Evolutionary conservation across 2,888 invertebrate species (phyloP).

Genomic region (Drosophila tripunctata): DNA sequence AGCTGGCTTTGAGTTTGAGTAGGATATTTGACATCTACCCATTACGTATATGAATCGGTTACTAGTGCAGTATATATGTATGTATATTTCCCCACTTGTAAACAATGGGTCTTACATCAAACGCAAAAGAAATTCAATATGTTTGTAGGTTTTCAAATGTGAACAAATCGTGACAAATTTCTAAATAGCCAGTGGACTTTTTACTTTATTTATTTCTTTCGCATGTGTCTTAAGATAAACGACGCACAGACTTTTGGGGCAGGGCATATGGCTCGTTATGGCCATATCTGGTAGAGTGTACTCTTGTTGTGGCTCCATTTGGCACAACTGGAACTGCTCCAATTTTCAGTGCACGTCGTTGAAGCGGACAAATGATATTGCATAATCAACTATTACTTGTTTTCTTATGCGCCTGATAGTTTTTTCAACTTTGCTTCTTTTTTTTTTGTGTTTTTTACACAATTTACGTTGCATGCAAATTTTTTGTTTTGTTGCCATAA

Average conservation of each 20-base stretch:
- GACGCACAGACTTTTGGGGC: slow-evolving; percentile 41
- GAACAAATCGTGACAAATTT: slow-evolving; percentile 70
- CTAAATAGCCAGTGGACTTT: slow-evolving; percentile 35
- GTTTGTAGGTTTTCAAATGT: slow-evolving; percentile 33
- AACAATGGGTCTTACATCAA: slow-evolving; percentile 14
- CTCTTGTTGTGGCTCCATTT: slow-evolving; percentile 3
- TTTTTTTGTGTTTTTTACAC: slow-evolving; percentile 27
- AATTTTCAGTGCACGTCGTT: slow-evolving; percentile 73
- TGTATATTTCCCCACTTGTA: neutral
- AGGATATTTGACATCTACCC: no score
- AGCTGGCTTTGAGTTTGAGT: no score
- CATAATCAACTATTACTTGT: slow-evolving; percentile 72
- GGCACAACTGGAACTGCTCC: slow-evolving; percentile 40
- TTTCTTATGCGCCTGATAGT: slow-evolving; percentile 35
- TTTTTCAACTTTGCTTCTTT: no score
- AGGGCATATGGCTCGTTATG: slow-evolving; percentile 59
- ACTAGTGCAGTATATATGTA: neutral
- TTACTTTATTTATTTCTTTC: slow-evolving; percentile 7
- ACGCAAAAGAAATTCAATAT: slow-evolving; percentile 36
- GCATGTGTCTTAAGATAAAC: slow-evolving; percentile 42
- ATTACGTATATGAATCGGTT: neutral
- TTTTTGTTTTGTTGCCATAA: slow-evolving; percentile 47
- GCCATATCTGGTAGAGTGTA: slow-evolving; percentile 36
- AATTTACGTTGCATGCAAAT: slow-evolving; percentile 65
- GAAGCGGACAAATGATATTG: slow-evolving; percentile 64